Conservation (phyloP, 2,113 vertebrate genomes). For the Pachyramphus minor region DNA sequence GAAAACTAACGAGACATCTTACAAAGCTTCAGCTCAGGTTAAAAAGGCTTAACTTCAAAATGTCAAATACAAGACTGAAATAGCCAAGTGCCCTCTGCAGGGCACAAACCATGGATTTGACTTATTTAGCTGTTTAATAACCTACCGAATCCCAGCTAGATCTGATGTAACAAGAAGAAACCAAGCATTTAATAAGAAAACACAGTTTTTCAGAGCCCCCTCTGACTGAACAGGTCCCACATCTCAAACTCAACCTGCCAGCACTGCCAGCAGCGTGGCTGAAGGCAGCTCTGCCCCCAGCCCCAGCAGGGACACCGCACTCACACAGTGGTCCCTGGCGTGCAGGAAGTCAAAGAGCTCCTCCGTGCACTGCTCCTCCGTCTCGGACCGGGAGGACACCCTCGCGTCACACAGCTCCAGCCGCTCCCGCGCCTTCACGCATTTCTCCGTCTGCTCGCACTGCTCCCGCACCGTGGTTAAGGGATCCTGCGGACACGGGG, state of each 20-base stretch:
- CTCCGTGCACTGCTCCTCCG: slow-evolving; percentile 86
- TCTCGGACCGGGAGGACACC: slow-evolving; percentile 78
- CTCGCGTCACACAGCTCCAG: slow-evolving; percentile 80
- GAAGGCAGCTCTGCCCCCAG: not conserved
- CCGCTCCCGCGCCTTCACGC: slow-evolving; percentile 76
- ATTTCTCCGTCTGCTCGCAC: slow-evolving; percentile 83
- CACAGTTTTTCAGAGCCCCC: not conserved
- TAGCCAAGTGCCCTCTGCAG: not conserved
- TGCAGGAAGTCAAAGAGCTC: slow-evolving; percentile 94
- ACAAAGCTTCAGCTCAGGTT: not conserved
- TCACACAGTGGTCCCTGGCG: slow-evolving; percentile 91
- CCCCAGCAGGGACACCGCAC: not conserved
- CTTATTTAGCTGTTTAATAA: not conserved
- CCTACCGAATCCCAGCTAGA: fast-evolving
- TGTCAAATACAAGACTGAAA: not conserved
- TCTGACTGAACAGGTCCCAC: not conserved
- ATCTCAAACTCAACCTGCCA: fast-evolving
- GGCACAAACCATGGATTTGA: fast-evolving
- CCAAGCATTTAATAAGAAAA: not conserved
- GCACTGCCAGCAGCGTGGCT: fast-evolving
- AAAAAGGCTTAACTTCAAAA: not conserved
- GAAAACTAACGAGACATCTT: not conserved
- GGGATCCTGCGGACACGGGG: slow-evolving; percentile 76
- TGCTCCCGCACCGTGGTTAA: slow-evolving; percentile 78
- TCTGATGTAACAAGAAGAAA: not conserved